Conservation (phyloP, 2,797 vertebrate species). For the Sebastes itinus region DNA sequence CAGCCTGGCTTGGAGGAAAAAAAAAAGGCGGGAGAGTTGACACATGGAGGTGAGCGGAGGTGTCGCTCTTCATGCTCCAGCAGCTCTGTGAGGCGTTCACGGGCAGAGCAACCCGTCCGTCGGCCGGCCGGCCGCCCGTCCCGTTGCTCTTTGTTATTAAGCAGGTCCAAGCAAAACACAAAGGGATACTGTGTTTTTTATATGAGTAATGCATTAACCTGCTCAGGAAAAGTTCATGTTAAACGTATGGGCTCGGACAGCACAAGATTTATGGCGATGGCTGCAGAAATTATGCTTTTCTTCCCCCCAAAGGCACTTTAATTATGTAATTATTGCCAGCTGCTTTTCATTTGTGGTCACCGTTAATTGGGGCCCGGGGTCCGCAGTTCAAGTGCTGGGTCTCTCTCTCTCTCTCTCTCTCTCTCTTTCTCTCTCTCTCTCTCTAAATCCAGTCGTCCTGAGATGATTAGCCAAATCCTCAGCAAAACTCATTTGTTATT, state of each 20-base stretch:
- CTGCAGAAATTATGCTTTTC: conserved; percentile 96
- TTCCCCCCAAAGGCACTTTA: conserved; percentile 93
- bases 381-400: conserved; percentile 83
- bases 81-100: conserved; percentile 54
- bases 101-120: conserved; percentile 19
- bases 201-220: conserved; percentile 94
- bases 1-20: not conserved
- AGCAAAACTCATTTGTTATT: conserved; percentile 84
- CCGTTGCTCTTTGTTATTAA: conserved; percentile 90
- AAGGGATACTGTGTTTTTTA: conserved; percentile 92
- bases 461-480: conserved; percentile 83
- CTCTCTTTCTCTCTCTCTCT: conserved; percentile 52
- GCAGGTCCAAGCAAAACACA: conserved; percentile 91
- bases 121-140: conserved; percentile 17
- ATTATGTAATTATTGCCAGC: conserved; percentile 99
- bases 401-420: conserved; percentile 46
- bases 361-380: conserved; percentile 92
- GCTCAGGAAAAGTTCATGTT: conserved; percentile 86
- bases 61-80: conserved; percentile 67
- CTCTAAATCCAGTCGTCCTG: conserved; percentile 77
- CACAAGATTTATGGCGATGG: conserved; percentile 98
- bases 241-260: conserved; percentile 90
- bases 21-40: conserved; percentile 48
- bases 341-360: conserved; percentile 91
- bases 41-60: conserved; percentile 74